Evolutionary conservation across 2,113 vertebrate genomes (phyloP), one percentile per base, ranked within the genome.

Genomic region (Narcine bancroftii): DNA sequence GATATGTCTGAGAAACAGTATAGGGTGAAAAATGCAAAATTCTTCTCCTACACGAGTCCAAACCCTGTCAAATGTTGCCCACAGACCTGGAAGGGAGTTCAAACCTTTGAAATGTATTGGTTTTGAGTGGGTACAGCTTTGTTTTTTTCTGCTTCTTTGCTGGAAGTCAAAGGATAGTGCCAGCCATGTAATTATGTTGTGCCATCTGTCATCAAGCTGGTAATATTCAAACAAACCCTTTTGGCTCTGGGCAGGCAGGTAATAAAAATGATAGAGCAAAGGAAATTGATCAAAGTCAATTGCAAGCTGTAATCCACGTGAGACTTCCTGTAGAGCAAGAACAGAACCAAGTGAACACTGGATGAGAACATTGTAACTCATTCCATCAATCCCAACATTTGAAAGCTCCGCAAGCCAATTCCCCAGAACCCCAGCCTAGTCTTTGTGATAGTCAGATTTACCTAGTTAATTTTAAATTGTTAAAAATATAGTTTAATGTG

Each of bases 151-250:
- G 7, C 7, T 17, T 0, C 53, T 36, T 60, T 6, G 53, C 53
- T 60, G 81, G 47, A 53, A 50, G 81, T 33, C 81, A 9, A 29
- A 50, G 47, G 9, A 83, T 33, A 2, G 15, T n/a, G 81, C 29
- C 33, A 85, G 53, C 53, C 53, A 5, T 36, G 33, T 60, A n/a
- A 60, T 60, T 87, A 36, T 87, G 15, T 60, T 87, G 29, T 87
- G 81, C 81, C 81, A 60, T 87, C 81, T 87, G 53, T 87, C 81
- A 81, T 53, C 26, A 33, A 81, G 77, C 24, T 81, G 45, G 77
- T 53, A 21, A 87, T 60, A 60, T 87, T n/a, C 21, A 33, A 60
- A 60, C 81, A 87, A 36, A 60, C 9, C 56, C 50, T 33, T 60
- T n/a, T 5, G 53, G 53, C 3, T 6, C 53, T 60, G 50, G 53